phyloP scores from a whole-genome alignment of 2,113 vertebrate species.

The Pteruthius melanotis region DNA sequence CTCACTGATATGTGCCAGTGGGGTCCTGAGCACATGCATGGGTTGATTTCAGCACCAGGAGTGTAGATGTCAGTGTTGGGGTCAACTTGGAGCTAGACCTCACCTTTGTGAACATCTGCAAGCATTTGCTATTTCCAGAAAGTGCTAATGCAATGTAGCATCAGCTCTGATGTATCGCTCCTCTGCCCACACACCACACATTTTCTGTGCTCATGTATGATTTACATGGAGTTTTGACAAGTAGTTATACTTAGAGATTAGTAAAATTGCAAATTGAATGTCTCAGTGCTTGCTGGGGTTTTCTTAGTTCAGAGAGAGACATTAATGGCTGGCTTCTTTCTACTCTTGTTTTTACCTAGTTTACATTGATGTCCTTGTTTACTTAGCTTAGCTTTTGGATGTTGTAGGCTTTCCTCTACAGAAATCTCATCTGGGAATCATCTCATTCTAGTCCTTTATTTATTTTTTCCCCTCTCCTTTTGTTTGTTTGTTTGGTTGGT shows the following conservation, averaged over 20 bases:
- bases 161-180: neutral
- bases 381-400: neutral
- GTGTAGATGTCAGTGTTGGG: neutral
- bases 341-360: neutral
- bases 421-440: neutral
- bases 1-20: neutral
- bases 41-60: neutral
- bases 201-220: neutral
- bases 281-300: neutral
- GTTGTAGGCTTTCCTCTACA: neutral
- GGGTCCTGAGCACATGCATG: neutral
- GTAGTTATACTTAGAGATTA: neutral
- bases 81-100: neutral
- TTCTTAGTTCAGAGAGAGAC: neutral
- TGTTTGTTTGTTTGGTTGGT: neutral
- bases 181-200: neutral
- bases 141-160: no score
- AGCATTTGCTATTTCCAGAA: neutral
- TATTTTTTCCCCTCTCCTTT: fast-evolving
- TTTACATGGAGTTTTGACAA: neutral
- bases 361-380: neutral
- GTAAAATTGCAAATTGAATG: neutral
- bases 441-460: neutral
- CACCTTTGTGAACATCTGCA: neutral
- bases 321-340: neutral